These are phyloP conservation scores for Caenorhabditis sp. DNA, from an alignment of 2,888 invertebrate species.

Conservation along the genomic window DNA sequence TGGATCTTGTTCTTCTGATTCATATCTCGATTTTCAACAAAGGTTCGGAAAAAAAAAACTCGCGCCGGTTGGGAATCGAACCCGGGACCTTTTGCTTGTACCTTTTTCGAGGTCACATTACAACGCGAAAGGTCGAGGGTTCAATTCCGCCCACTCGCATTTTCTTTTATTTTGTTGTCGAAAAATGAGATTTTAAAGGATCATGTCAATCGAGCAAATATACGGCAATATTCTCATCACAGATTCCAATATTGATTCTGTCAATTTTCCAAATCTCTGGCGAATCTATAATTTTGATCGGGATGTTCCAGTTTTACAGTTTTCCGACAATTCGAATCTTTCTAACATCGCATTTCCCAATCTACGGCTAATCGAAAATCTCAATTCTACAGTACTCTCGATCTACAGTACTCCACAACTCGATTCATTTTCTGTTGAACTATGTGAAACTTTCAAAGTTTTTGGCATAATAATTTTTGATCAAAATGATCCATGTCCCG, in stretches of 20 bases:
- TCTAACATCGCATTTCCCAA: slow-evolving; percentile 13
- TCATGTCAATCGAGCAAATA: slow-evolving; percentile 26
- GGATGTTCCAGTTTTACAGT: slow-evolving; percentile 24
- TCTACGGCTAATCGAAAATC: neutral
- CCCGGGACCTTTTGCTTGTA: too few relatives aligned
- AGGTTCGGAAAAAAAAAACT: neutral
- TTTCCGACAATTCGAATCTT: slow-evolving; percentile 20
- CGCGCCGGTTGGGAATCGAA: too few relatives aligned
- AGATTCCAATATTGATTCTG: slow-evolving; percentile 11
- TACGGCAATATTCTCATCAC: slow-evolving; percentile 25
- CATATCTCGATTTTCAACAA: neutral
- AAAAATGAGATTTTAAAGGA: too few relatives aligned
- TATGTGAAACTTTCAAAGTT: slow-evolving; percentile 15
- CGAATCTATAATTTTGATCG: slow-evolving; percentile 35
- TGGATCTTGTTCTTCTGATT: slow-evolving; percentile 5
- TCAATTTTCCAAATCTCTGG: slow-evolving; percentile 25
- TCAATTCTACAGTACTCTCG: neutral
- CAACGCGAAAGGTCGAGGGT: too few relatives aligned
- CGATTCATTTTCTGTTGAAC: slow-evolving; percentile 9
- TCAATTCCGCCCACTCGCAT: too few relatives aligned
- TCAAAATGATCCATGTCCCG: neutral
- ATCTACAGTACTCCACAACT: slow-evolving; percentile 10
- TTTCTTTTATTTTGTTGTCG: too few relatives aligned
- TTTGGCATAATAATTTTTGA: slow-evolving; percentile 24
- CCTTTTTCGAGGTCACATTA: too few relatives aligned